Evolutionary conservation across 2,888 invertebrate genomes (phyloP).

Genomic region (Tipula helvola): DNA sequence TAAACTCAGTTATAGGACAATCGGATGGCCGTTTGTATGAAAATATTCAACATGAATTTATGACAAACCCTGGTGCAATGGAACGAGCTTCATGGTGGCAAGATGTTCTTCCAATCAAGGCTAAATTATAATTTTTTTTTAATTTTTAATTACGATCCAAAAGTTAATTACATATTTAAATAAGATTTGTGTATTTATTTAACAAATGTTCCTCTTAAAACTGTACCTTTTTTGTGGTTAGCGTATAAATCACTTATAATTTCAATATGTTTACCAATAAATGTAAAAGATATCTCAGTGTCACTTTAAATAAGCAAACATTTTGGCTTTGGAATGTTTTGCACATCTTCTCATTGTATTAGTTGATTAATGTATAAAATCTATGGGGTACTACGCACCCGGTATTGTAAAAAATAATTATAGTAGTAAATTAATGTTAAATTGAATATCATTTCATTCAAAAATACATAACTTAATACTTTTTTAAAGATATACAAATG

Average conservation of each 20-base stretch:
- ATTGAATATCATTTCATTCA: too few species aligned
- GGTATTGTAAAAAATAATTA: too few species aligned
- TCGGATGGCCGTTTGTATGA: conserved; percentile 76
- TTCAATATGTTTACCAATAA: background rate
- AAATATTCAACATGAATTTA: conserved; percentile 57
- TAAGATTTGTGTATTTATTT: background rate
- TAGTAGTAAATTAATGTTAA: too few species aligned
- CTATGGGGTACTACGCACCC: too few species aligned
- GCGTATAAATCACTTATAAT: background rate
- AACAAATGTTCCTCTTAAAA: background rate
- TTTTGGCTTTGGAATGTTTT: too few species aligned
- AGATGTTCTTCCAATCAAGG: conserved; percentile 36
- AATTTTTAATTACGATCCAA: background rate
- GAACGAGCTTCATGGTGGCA: conserved; percentile 65
- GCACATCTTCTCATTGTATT: too few species aligned
- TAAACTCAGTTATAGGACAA: conserved; percentile 74
- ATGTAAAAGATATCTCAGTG: background rate
- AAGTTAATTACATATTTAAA: background rate
- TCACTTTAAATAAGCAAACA: too few species aligned
- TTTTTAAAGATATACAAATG: too few species aligned
- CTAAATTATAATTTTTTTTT: conserved; percentile 28
- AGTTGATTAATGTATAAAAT: too few species aligned
- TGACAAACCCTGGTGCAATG: conserved; percentile 53
- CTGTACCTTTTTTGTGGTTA: background rate
- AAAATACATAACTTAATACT: too few species aligned